Evolutionary conservation across 1,140 invertebrate species (phyloP).

Genomic region (Matsumurasca onukii): DNA sequence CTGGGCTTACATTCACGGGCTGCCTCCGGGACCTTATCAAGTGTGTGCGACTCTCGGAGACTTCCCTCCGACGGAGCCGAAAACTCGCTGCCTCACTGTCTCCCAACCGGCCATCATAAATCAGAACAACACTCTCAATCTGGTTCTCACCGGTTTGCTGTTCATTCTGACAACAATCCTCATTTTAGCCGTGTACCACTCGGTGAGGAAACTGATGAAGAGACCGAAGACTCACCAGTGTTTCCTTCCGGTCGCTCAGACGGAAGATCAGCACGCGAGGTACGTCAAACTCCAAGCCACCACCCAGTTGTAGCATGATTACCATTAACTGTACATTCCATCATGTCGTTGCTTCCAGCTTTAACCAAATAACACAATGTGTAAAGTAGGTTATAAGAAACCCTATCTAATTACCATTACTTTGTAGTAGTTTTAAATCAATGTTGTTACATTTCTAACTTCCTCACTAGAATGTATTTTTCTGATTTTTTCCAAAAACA

Average conservation of each 20-base stretch:
- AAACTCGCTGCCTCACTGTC: slow-evolving; percentile 45
- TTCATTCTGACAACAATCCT: slow-evolving; percentile 41
- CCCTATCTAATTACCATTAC: no score
- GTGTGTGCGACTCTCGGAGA: slow-evolving; percentile 41
- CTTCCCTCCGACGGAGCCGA: slow-evolving; percentile 36
- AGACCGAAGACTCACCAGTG: slow-evolving; percentile 48
- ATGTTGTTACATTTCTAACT: no score
- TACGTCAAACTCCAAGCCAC: slow-evolving; percentile 56
- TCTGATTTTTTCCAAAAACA: no score
- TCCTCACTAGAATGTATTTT: no score
- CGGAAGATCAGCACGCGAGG: slow-evolving; percentile 53
- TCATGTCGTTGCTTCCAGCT: no score
- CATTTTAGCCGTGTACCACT: slow-evolving; percentile 41
- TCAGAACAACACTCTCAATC: slow-evolving; percentile 38
- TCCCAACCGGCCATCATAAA: slow-evolving; percentile 35
- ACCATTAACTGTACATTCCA: no score
- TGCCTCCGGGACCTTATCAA: slow-evolving; percentile 43
- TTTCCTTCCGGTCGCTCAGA: slow-evolving; percentile 51
- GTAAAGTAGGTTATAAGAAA: no score
- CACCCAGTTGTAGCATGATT: slow-evolving; percentile 52
- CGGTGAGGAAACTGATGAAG: slow-evolving; percentile 45
- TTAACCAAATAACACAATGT: no score
- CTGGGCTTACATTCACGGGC: slow-evolving; percentile 34
- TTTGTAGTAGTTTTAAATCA: no score
- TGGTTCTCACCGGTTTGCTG: slow-evolving; percentile 46